phyloP scores from a whole-genome alignment of 2,888 invertebrate genomes.

The Quadriops clusia region DNA sequence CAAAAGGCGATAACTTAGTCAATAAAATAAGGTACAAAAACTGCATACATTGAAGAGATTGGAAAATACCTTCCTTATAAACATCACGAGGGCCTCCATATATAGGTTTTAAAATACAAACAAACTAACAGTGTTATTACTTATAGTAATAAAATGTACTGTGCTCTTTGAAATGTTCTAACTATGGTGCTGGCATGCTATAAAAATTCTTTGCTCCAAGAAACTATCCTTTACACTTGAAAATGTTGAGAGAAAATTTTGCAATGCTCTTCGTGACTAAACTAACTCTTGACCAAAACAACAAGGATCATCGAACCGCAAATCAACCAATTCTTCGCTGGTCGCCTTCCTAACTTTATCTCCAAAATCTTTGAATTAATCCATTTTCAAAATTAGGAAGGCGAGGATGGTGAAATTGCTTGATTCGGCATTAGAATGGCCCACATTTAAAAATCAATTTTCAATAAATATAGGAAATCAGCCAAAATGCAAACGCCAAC shows the following conservation, averaged over 20 bases:
- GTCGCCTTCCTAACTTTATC: too few species aligned
- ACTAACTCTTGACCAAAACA: slow-evolving; percentile 6
- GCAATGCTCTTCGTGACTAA: slow-evolving; percentile 6
- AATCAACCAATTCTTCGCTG: too few species aligned
- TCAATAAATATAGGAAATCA: slow-evolving; percentile 33
- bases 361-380: too few species aligned
- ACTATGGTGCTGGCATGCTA: slow-evolving; percentile 37
- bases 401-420: slow-evolving; percentile 4
- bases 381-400: slow-evolving; percentile 4
- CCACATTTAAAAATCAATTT: slow-evolving; percentile 18
- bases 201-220: slow-evolving; percentile 12
- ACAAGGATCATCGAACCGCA: slow-evolving; percentile 5
- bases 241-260: slow-evolving; percentile 2
- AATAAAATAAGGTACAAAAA: too few species aligned
- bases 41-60: too few species aligned
- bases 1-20: slow-evolving; percentile 16
- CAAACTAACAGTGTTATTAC: slow-evolving; percentile 21
- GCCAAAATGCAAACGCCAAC: slow-evolving; percentile 38
- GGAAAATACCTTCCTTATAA: slow-evolving; percentile 26
- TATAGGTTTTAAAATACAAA: slow-evolving; percentile 22
- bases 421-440: slow-evolving; percentile 7
- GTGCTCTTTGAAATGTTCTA: slow-evolving; percentile 32
- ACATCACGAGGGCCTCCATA: slow-evolving; percentile 24
- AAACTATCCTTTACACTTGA: slow-evolving; percentile 7
- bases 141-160: slow-evolving; percentile 24